Percentiles rank a stretch among this genome's conserved stretches.
These are phyloP conservation scores for Villa cingulata DNA, from an alignment of 2,888 invertebrate genomes.

Conservation along the genomic window DNA sequence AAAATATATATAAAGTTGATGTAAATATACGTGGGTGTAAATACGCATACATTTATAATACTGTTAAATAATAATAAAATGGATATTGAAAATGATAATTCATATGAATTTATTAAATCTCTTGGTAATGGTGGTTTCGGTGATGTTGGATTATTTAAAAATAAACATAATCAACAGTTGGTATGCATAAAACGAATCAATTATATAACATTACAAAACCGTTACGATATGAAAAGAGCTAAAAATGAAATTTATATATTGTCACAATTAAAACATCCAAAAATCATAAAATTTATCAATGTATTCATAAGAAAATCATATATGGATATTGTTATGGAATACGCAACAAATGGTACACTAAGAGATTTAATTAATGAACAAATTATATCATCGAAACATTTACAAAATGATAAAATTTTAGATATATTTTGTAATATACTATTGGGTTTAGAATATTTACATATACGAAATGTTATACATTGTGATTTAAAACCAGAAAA, in stretches of 20 bases:
- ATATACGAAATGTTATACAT: constrained; percentile 38
- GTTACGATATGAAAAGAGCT: background rate
- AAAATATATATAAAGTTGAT: too few relatives aligned
- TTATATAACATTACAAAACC: background rate
- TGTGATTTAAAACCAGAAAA: constrained; percentile 63
- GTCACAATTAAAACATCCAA: constrained; percentile 30
- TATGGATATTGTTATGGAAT: constrained; percentile 33
- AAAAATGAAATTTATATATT: constrained; percentile 25
- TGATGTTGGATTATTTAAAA: background rate
- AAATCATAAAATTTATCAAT: constrained; percentile 28
- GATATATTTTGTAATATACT: constrained; percentile 36
- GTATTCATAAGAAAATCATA: constrained; percentile 23
- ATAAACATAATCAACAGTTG: background rate
- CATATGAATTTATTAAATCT: background rate
- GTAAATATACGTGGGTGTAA: too few relatives aligned
- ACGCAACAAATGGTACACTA: constrained; percentile 27
- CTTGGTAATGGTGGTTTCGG: background rate
- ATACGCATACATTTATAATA: too few relatives aligned
- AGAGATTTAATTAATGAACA: constrained; percentile 20
- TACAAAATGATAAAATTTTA: constrained; percentile 20
- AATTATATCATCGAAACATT: constrained; percentile 5
- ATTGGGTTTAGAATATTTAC: constrained; percentile 32
- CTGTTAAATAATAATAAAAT: too few relatives aligned
- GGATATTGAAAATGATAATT: background rate
- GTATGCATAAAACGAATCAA: background rate